Evolutionary conservation across 2,113 vertebrate species (phyloP).

Genomic region (Catharus fuscescens): DNA sequence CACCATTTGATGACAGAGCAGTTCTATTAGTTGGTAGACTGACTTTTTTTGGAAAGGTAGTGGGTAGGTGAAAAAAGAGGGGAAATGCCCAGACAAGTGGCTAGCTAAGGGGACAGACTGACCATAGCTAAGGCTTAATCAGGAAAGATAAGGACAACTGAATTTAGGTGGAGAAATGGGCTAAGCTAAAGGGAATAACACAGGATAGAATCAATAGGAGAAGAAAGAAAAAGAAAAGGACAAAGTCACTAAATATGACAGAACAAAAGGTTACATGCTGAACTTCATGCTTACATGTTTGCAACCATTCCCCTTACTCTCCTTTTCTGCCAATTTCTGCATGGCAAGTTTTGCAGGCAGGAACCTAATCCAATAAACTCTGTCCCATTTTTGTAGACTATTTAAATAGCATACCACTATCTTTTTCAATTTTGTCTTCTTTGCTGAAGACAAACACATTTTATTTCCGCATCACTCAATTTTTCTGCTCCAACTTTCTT

Average conservation of each 20-base stretch:
- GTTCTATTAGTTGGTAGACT: not conserved
- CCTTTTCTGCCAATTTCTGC: not conserved
- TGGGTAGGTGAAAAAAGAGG: not conserved
- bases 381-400: not conserved
- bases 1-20: constrained; percentile 25
- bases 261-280: constrained; percentile 46
- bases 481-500: not conserved
- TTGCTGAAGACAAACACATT: not conserved
- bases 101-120: constrained; percentile 2
- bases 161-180: not conserved
- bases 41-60: constrained; percentile 28
- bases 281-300: constrained; percentile 26
- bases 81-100: not conserved
- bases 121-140: constrained; percentile 8
- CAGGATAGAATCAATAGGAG: constrained; percentile 43
- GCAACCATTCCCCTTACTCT: not conserved
- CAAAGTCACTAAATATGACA: constrained; percentile 47
- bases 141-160: constrained; percentile 23
- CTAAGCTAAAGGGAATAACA: constrained; percentile 49
- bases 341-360: not conserved
- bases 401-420: not conserved
- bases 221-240: constrained; percentile 67
- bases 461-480: not conserved
- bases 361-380: not conserved
- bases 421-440: not conserved